These are phyloP conservation scores for Anodontia alba DNA, from an alignment of 2,888 invertebrate species.

Conservation along the genomic window DNA sequence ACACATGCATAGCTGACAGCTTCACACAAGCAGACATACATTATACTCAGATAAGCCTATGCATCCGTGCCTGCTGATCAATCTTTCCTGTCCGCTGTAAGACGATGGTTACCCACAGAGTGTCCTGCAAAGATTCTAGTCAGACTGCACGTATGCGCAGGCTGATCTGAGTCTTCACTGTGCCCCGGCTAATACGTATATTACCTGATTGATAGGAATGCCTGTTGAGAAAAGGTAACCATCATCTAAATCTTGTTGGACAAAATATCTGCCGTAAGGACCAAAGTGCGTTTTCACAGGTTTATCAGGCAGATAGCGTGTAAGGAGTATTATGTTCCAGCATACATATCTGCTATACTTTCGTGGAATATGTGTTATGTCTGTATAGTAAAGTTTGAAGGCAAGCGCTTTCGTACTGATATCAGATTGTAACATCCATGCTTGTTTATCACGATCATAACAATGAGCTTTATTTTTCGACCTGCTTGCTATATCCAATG, in stretches of 20 bases:
- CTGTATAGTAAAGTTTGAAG: conserved; percentile 88
- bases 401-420: conserved; percentile 91
- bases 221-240: conserved; percentile 93
- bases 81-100: too few relatives aligned
- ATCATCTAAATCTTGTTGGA: conserved; percentile 91
- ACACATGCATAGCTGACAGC: too few relatives aligned
- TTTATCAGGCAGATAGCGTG: conserved; percentile 86
- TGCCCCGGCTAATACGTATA: too few relatives aligned
- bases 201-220: conserved; percentile 90
- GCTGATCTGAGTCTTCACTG: too few relatives aligned
- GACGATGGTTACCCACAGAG: too few relatives aligned
- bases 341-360: conserved; percentile 88
- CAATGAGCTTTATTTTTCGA: conserved; percentile 86
- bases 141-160: too few relatives aligned
- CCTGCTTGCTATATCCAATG: conserved; percentile 77
- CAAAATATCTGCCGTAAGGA: conserved; percentile 92
- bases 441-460: conserved; percentile 93
- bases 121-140: too few relatives aligned
- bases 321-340: conserved; percentile 80
- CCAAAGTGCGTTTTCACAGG: conserved; percentile 89
- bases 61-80: too few relatives aligned
- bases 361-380: conserved; percentile 89
- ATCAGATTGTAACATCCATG: conserved; percentile 90
- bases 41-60: too few relatives aligned
- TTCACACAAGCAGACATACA: too few relatives aligned